Evolutionary conservation across 2,797 vertebrate genomes (phyloP), one percentile per base, ranked within the genome.

Genomic region (Urophycis tenuis): DNA sequence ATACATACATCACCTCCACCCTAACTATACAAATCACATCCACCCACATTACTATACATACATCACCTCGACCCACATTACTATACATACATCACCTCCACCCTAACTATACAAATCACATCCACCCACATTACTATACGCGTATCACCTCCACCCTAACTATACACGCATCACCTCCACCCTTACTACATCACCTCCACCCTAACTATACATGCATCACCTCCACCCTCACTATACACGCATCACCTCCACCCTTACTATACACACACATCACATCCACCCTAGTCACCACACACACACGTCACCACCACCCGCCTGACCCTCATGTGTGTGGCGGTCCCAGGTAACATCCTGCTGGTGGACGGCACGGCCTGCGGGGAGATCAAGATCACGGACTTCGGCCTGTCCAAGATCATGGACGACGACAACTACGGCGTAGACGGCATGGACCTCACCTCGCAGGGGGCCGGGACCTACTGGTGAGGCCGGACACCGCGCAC

Each of bases 301-400:
- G 35, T 4, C 35, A 9, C 35, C 35, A 36, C 9, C 14, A 8
- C 5, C 14, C 8, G 8, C 14, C 5, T 7, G 14, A 12, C 14
- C 10, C 5, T 41, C 14, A 6, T 35, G 25, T 45, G 17, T 17
- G 17, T 74, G 15, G 11, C 15, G 10, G 19, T 73, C 83, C 1
- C 75, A 99, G 98, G 97, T 81, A 99, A 99, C 85, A 99, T 99
- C 84, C 94, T 99, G 88, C 92, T 99, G 87, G 98, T 99, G 82
- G 97, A 99, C 81, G 98, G 98, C 86, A 99, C 96, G 71, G 97
- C 98, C 75, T 99, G 98, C 81, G 98, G 98, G 80, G 98, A 99
- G 93, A 99, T 99, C 88, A 99, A 99, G 94, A 99, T 99, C 85
- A 99, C 98, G 4, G 98, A 99, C 90, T 99, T 99, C 87, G 98